phyloP scores from a whole-genome alignment of 1,140 invertebrate species.

The Ips nitidus region DNA sequence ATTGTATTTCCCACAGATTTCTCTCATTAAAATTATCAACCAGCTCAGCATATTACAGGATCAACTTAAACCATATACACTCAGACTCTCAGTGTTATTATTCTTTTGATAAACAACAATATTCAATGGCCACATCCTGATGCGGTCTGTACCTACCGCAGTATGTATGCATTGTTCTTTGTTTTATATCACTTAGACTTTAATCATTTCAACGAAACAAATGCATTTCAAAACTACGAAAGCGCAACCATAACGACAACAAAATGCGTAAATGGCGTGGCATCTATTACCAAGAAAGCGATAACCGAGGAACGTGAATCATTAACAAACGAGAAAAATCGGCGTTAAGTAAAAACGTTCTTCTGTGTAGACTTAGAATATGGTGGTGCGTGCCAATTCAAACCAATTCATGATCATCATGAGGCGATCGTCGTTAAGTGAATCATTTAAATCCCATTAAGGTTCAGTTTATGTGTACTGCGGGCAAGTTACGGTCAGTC shows the following conservation, averaged over 20 bases:
- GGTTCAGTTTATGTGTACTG: conserved; percentile 27
- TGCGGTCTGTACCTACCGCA: too few species aligned
- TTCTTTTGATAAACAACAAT: too few species aligned
- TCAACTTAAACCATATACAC: too few species aligned
- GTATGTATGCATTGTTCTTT: too few species aligned
- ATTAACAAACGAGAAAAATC: conserved; percentile 13
- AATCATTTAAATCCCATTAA: conserved; percentile 36
- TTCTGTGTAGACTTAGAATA: neutral
- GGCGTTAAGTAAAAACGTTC: neutral
- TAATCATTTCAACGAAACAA: too few species aligned
- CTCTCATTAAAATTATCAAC: too few species aligned
- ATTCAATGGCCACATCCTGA: too few species aligned
- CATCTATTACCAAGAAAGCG: conserved; percentile 9
- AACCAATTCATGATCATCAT: neutral
- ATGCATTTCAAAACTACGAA: conserved; percentile 5
- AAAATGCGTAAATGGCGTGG: conserved; percentile 2
- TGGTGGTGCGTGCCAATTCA: conserved; percentile 20
- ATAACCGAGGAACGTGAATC: conserved; percentile 14
- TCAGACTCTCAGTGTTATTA: too few species aligned
- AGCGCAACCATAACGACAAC: neutral
- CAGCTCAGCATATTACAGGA: too few species aligned
- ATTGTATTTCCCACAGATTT: too few species aligned
- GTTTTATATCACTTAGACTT: too few species aligned
- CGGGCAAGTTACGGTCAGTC: conserved; percentile 17
- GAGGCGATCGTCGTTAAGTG: conserved; percentile 29